Conservation (phyloP, 2,888 invertebrate species). For the Ligdia adustata region DNA sequence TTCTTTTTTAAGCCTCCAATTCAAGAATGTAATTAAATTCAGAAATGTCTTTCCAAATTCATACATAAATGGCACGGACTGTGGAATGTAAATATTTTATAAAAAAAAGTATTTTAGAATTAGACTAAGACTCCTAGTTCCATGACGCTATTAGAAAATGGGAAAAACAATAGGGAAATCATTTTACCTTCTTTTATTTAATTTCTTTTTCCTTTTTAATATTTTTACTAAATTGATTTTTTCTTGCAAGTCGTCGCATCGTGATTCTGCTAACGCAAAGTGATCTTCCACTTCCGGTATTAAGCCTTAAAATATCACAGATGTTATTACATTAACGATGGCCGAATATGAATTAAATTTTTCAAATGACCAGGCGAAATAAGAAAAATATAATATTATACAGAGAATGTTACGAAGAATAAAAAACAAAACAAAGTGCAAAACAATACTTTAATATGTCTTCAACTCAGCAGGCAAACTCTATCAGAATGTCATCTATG, state of each 20-base stretch:
- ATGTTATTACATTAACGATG: too few relatives aligned
- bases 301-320: slow-evolving; percentile 55
- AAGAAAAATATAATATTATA: neutral
- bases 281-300: slow-evolving; percentile 72
- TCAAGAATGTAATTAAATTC: too few relatives aligned
- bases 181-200: slow-evolving; percentile 70
- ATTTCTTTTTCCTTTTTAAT: slow-evolving; percentile 67
- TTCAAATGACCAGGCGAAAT: neutral
- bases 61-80: too few relatives aligned
- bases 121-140: too few relatives aligned
- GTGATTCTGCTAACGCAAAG: slow-evolving; percentile 65
- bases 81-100: too few relatives aligned
- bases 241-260: slow-evolving; percentile 70
- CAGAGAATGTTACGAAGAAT: neutral
- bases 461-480: neutral
- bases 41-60: too few relatives aligned
- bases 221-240: slow-evolving; percentile 70
- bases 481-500: neutral
- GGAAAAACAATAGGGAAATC: too few relatives aligned
- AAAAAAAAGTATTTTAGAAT: too few relatives aligned
- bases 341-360: neutral
- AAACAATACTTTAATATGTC: too few relatives aligned
- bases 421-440: too few relatives aligned
- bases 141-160: too few relatives aligned
- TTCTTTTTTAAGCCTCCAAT: too few relatives aligned